Evolutionary conservation across 1,140 invertebrate genomes (phyloP).

Genomic region (Drosophila chauvacae): DNA sequence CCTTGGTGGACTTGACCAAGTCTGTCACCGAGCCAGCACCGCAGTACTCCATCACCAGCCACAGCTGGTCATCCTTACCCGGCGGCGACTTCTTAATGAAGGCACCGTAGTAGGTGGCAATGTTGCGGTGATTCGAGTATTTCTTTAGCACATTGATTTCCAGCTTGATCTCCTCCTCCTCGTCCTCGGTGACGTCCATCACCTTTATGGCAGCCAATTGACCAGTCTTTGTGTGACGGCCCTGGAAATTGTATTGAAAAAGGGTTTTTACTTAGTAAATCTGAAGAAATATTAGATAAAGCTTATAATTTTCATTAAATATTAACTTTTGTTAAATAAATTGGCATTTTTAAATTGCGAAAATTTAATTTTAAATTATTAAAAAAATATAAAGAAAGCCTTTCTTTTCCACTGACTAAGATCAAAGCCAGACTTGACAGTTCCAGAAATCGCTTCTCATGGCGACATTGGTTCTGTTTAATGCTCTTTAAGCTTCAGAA

Average conservation of each 20-base stretch:
- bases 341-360: no score
- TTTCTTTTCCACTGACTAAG: not conserved
- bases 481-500: constrained; percentile 36
- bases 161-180: constrained; percentile 99
- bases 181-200: constrained; percentile 99
- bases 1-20: constrained; percentile 99
- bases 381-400: not conserved
- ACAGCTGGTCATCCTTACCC: constrained; percentile 99
- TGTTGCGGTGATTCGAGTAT: constrained; percentile 99
- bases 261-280: not conserved
- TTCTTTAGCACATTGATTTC: constrained; percentile 99
- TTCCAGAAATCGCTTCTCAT: constrained; percentile 29
- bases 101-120: constrained; percentile 99
- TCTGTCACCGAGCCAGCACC: constrained; percentile 99
- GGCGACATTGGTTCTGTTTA: constrained; percentile 47
- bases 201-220: constrained; percentile 99
- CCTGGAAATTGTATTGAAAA: constrained; percentile 86
- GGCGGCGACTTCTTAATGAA: constrained; percentile 99
- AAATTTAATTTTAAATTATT: not conserved
- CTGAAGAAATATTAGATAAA: no score
- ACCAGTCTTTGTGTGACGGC: constrained; percentile 99
- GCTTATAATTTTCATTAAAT: no score
- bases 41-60: constrained; percentile 99
- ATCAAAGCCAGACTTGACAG: not conserved
- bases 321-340: not conserved